A percentile compares a stretch with the other conserved stretches of the same genome.
Evolutionary conservation across 2,888 invertebrate species (phyloP).

Genomic region (Clistopyga incitator): DNA sequence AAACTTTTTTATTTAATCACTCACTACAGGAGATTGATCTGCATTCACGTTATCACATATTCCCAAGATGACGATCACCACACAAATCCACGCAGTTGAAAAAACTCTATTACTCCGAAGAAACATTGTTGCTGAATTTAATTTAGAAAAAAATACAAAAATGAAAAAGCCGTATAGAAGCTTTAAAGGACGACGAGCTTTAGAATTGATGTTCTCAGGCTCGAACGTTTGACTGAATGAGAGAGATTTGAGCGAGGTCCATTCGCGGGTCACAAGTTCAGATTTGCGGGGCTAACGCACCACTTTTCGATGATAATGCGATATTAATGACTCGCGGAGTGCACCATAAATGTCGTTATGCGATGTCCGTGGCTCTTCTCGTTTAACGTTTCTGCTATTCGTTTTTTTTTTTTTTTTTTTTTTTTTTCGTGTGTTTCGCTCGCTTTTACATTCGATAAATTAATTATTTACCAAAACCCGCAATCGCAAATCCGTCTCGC

Average conservation of each 20-base stretch:
- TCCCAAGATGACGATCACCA: slow-evolving; percentile 61
- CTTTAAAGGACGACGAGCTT: slow-evolving; percentile 48
- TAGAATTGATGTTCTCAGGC: slow-evolving; percentile 67
- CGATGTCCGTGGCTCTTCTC: slow-evolving; percentile 24
- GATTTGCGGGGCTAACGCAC: slow-evolving; percentile 76
- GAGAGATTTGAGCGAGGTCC: slow-evolving; percentile 43
- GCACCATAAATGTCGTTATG: slow-evolving; percentile 29
- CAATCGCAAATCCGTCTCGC: slow-evolving; percentile 48
- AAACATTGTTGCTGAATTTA: slow-evolving; percentile 24
- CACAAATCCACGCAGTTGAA: slow-evolving; percentile 69
- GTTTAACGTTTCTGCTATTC: slow-evolving; percentile 30
- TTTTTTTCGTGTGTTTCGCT: slow-evolving; percentile 12
- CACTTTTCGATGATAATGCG: slow-evolving; percentile 72
- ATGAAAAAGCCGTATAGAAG: neutral
- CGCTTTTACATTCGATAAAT: slow-evolving; percentile 51
- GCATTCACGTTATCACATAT: slow-evolving; percentile 50
- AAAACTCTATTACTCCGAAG: slow-evolving; percentile 18
- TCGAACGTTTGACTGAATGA: slow-evolving; percentile 47
- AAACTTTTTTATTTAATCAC: slow-evolving; percentile 19
- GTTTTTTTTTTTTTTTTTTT: neutral
- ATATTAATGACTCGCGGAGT: slow-evolving; percentile 65
- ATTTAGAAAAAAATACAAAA: neutral
- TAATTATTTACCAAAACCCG: slow-evolving; percentile 59
- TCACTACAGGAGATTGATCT: slow-evolving; percentile 56
- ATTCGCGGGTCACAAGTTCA: slow-evolving; percentile 77